phyloP scores from a whole-genome alignment of 2,797 vertebrate species.

The Podarcis lilfordi region DNA sequence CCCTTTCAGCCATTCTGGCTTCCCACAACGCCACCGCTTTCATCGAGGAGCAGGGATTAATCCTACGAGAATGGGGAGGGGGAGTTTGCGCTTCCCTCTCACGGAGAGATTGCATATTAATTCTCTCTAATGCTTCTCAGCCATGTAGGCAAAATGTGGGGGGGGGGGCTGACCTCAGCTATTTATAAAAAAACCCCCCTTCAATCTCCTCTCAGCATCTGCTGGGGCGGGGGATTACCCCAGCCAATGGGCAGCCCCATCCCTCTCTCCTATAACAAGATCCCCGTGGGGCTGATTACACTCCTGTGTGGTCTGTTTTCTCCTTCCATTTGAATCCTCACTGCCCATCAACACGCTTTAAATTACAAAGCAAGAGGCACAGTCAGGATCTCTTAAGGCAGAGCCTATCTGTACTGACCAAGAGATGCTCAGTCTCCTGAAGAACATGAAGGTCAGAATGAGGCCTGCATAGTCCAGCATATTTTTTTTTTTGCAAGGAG shows the following conservation, averaged over 20 bases:
- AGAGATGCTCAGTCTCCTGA: not conserved
- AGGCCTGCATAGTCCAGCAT: not conserved
- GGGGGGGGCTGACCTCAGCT: conserved; percentile 54
- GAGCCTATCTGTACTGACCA: too few relatives aligned
- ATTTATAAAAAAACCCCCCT: conserved; percentile 59
- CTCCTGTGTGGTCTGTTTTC: not conserved
- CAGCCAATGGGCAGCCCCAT: not conserved
- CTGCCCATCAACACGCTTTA: not conserved
- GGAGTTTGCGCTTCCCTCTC: conserved; percentile 19
- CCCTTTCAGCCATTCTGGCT: conserved; percentile 19
- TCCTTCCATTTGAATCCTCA: not conserved
- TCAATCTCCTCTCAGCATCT: conserved; percentile 63
- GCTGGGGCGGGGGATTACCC: conserved; percentile 57
- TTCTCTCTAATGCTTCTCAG: conserved; percentile 68
- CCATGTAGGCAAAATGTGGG: conserved; percentile 49
- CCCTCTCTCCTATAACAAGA: not conserved
- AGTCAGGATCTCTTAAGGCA: not conserved
- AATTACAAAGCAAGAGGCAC: not conserved
- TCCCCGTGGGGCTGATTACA: not conserved
- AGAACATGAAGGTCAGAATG: not conserved
- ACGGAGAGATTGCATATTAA: conserved; percentile 62
- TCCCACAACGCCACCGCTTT: conserved; percentile 8
- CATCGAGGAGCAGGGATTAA: conserved; percentile 39
- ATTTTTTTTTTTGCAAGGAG: not conserved
- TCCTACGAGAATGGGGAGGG: not conserved